phyloP scores from a whole-genome alignment of 1,140 invertebrate genomes.

The Aphidius gifuensis region DNA sequence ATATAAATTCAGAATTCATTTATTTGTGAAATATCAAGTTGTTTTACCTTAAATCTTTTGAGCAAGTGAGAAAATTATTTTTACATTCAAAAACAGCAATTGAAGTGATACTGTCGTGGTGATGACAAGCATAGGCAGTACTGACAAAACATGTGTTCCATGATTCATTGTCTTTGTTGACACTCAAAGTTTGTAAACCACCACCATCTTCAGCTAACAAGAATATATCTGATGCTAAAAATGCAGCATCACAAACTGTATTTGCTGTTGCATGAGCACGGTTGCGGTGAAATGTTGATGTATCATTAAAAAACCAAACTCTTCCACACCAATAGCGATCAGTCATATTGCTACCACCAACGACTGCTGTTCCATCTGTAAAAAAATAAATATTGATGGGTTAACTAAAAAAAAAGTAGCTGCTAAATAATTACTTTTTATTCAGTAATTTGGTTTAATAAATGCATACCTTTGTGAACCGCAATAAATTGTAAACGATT shows the following conservation, averaged over 20 bases:
- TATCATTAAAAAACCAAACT: conserved; percentile 40
- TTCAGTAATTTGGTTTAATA: no score
- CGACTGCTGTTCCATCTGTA: conserved; percentile 43
- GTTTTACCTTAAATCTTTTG: conserved; percentile 46
- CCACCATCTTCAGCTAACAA: conserved; percentile 46
- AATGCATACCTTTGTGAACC: conserved; percentile 40
- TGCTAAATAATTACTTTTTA: no score
- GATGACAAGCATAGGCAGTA: conserved; percentile 37
- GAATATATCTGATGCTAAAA: conserved; percentile 38
- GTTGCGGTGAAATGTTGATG: conserved; percentile 29
- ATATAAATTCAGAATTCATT: background rate
- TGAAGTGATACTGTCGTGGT: conserved; percentile 41
- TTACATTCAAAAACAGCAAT: conserved; percentile 41
- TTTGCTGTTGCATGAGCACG: conserved; percentile 34
- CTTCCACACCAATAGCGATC: conserved; percentile 47
- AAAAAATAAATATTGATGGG: conserved; percentile 1
- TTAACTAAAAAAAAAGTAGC: background rate
- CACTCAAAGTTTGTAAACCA: conserved; percentile 36
- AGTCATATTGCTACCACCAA: conserved; percentile 46
- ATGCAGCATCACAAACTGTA: conserved; percentile 35
- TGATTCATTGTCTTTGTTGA: conserved; percentile 25
- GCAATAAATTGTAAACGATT: conserved; percentile 43
- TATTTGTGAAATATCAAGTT: background rate
- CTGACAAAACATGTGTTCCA: conserved; percentile 28
- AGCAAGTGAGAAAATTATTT: conserved; percentile 37